Percentiles rank a stretch among this genome's conserved stretches.
phyloP scores from a whole-genome alignment of 2,113 vertebrate species.

The Apteryx mantelli region DNA sequence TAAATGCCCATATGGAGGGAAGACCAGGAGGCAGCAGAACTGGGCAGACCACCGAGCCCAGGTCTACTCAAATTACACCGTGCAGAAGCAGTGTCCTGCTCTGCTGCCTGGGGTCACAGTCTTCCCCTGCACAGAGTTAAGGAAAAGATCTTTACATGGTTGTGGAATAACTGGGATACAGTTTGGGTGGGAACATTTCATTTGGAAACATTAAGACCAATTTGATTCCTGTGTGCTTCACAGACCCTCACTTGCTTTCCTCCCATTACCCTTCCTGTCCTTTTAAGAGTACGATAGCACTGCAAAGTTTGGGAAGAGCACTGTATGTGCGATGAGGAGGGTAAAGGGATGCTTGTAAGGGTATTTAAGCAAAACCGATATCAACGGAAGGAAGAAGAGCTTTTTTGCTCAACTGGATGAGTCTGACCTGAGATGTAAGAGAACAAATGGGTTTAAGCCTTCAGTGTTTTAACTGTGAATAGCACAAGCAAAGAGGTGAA shows the following conservation, averaged over 20 bases:
- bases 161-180: too few species aligned
- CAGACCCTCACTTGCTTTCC: neutral
- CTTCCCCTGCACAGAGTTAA: neutral
- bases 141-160: neutral
- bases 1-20: neutral
- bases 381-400: too few species aligned
- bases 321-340: fast-evolving
- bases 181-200: neutral
- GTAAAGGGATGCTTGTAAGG: neutral
- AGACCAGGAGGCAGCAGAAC: neutral
- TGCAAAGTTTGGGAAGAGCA: neutral
- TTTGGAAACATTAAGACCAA: neutral
- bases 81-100: slow-evolving; percentile 41
- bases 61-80: neutral
- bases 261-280: neutral
- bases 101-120: neutral
- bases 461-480: too few species aligned
- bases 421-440: too few species aligned
- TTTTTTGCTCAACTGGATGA: too few species aligned
- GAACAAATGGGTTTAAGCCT: neutral
- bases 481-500: too few species aligned
- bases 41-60: neutral
- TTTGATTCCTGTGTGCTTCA: neutral
- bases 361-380: too few species aligned
- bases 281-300: fast-evolving